Percentiles rank a stretch among this genome's conserved stretches.
These are phyloP conservation scores for Argyrosomus japonicus DNA, from an alignment of 2,113 vertebrate species.

Conservation along the genomic window DNA sequence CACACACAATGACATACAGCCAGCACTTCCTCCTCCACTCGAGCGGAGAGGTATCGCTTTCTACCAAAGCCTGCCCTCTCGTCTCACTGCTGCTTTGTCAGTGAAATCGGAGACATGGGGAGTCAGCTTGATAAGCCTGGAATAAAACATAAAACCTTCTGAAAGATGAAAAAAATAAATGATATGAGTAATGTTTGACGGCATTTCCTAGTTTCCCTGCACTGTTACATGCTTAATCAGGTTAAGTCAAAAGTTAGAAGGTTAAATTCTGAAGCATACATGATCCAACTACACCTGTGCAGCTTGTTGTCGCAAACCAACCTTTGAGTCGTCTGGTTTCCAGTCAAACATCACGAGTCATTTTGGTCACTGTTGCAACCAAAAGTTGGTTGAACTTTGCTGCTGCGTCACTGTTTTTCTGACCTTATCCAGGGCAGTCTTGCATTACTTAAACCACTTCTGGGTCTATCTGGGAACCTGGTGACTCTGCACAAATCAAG, in stretches of 20 bases:
- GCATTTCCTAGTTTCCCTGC: too few relatives aligned
- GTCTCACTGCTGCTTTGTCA: constrained; percentile 47
- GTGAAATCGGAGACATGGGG: constrained; percentile 55
- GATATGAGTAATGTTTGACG: too few relatives aligned
- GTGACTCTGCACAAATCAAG: neutral
- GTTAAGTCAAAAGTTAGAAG: neutral
- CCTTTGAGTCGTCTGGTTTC: neutral
- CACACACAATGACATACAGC: constrained; percentile 19
- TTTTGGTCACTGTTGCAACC: neutral
- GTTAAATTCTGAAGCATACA: neutral
- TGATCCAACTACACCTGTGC: too few relatives aligned
- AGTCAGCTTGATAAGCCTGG: constrained; percentile 14
- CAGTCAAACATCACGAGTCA: neutral
- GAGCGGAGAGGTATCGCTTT: constrained; percentile 53
- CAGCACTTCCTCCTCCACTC: constrained; percentile 54
- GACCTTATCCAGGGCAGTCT: neutral
- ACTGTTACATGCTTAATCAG: neutral
- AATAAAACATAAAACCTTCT: neutral
- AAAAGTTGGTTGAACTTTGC: neutral
- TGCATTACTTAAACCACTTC: constrained; percentile 28
- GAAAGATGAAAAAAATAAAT: neutral
- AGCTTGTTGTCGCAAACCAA: too few relatives aligned
- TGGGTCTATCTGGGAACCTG: neutral
- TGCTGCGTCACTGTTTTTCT: neutral
- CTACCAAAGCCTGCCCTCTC: constrained; percentile 34